Evolutionary conservation across 2,113 vertebrate species (phyloP).

Genomic region (Zeus faber): DNA sequence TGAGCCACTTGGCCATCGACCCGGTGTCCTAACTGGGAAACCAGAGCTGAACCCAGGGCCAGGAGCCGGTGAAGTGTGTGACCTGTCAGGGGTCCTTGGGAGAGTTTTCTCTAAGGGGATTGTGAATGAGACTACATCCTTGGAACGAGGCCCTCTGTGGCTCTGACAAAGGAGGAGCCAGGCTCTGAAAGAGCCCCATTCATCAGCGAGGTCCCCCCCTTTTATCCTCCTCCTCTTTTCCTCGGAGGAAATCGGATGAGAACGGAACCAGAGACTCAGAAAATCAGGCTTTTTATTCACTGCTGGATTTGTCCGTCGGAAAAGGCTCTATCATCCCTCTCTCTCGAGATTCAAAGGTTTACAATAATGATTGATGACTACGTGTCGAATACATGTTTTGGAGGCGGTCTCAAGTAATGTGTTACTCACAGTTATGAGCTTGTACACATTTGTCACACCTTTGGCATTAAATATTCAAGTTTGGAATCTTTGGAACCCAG

Average conservation of each 20-base stretch:
- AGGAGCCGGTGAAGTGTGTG: slow-evolving; percentile 58
- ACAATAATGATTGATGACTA: too few relatives aligned
- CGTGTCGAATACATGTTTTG: too few relatives aligned
- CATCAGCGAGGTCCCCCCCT: slow-evolving; percentile 25
- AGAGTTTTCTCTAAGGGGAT: slow-evolving; percentile 32
- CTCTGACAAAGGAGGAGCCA: slow-evolving; percentile 59
- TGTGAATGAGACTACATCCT: slow-evolving; percentile 53
- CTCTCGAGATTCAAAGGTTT: background rate
- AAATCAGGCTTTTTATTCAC: slow-evolving; percentile 11
- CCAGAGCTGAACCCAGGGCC: slow-evolving; percentile 40
- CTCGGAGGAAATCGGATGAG: slow-evolving; percentile 32
- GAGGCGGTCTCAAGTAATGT: too few relatives aligned
- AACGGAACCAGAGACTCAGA: slow-evolving; percentile 10
- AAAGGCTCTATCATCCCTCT: background rate
- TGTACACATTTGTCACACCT: background rate
- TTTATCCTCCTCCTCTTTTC: slow-evolving; percentile 23
- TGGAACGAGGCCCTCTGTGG: slow-evolving; percentile 52
- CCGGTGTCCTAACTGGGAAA: slow-evolving; percentile 37
- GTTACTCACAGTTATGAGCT: background rate
- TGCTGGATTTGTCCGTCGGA: slow-evolving; percentile 5
- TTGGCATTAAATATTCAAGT: background rate
- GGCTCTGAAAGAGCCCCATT: slow-evolving; percentile 52
- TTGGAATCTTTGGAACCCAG: too few relatives aligned
- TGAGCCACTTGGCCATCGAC: slow-evolving; percentile 39
- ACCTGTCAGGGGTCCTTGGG: slow-evolving; percentile 50